Conservation (phyloP, 2,797 vertebrate genomes). For the Poeciliopsis presidionis region DNA sequence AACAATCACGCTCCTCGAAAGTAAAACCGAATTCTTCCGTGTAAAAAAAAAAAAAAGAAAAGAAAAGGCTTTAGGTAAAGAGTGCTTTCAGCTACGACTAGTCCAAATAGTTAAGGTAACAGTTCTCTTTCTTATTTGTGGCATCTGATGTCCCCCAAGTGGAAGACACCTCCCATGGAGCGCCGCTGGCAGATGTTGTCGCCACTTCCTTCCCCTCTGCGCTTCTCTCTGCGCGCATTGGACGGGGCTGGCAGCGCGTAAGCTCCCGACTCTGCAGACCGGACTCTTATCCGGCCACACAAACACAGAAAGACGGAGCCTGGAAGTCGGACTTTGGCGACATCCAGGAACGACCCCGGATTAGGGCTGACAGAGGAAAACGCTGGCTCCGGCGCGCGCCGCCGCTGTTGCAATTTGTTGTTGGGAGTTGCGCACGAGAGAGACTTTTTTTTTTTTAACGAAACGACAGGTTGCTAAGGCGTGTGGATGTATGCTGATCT, state of each 20-base stretch:
- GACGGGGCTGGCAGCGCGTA: constrained; percentile 47
- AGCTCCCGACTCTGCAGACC: constrained; percentile 46
- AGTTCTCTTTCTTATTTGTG: not conserved
- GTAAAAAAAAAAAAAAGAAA: not conserved
- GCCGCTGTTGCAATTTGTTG: constrained; percentile 18
- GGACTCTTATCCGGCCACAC: constrained; percentile 19
- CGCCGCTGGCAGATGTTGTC: constrained; percentile 40
- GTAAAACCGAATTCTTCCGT: not conserved
- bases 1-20: too few species aligned
- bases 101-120: not conserved
- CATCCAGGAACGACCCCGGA: constrained; percentile 31
- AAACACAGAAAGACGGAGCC: constrained; percentile 35
- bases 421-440: constrained; percentile 60
- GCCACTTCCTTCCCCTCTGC: constrained; percentile 28
- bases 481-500: constrained; percentile 41
- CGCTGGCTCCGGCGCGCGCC: constrained; percentile 20
- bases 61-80: not conserved
- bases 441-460: constrained; percentile 14
- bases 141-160: constrained; percentile 9
- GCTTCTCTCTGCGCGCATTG: constrained; percentile 59
- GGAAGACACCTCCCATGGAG: constrained; percentile 31
- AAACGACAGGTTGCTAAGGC: constrained; percentile 12
- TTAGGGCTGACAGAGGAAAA: constrained; percentile 18
- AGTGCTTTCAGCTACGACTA: not conserved
- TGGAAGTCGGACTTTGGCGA: constrained; percentile 34